Evolutionary conservation across 2,113 vertebrate species (phyloP), one percentile per base, ranked within the genome.

Genomic region (Typhlomys cinereus): DNA sequence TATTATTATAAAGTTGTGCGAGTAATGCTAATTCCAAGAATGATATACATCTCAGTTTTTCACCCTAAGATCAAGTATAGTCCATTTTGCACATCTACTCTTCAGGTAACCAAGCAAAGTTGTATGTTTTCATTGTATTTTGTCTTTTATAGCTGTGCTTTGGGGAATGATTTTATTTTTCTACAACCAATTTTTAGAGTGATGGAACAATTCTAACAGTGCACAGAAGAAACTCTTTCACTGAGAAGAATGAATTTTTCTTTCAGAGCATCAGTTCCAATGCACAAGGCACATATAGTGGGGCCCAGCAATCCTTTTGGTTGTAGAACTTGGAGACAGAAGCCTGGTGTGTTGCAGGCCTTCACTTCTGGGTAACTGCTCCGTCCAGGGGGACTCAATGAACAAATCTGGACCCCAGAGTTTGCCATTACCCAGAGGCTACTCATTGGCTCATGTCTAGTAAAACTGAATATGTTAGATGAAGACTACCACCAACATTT

Each of bases 31-130:
- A n/a, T n/a, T n/a, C n/a, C n/a, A n/a, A n/a, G n/a, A n/a, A n/a
- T n/a, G n/a, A n/a, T n/a, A n/a, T n/a, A n/a, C 5, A 66, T 27
- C 17, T 9, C 9, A 88, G 5, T 2, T 76, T 69, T 84, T 70
- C 66, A 20, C n/a, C 10, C 21, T 59, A 74, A 75, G 18, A 80
- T 50, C 36, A 67, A 74, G 2, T 83, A n/a, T 71, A 14, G 36
- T 89, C 36, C 3, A 70, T 21, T 79, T 23, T 70, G 36, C 23
- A 67, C 25, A n/a, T 12, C 11, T 2, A 20, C 31, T 50, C 0
- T 23, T 71, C 36, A 91, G n/a, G 23, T 81, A 93, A 95, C 93
- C 78, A 83, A 95, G 48, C 88, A 94, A 90, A 93, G 52, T 20
- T n/a, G 1, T 17, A 66, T 7, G 23, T 36, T 64, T 84, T 86